Conservation (phyloP, 1,140 invertebrate genomes). For the Nephotettix cincticeps region DNA sequence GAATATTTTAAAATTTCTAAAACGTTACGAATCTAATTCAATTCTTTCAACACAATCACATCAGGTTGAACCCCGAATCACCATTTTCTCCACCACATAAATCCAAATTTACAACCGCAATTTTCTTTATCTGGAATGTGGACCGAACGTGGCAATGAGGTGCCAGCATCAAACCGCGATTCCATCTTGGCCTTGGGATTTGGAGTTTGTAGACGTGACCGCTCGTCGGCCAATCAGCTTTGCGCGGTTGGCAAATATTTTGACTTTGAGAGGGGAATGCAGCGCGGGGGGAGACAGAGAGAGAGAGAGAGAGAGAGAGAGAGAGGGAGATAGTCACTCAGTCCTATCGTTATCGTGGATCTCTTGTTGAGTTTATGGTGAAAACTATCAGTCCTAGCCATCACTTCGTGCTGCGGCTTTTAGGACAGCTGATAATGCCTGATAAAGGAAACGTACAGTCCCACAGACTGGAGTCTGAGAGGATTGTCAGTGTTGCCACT, state of each 20-base stretch:
- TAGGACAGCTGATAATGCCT: slow-evolving; percentile 24
- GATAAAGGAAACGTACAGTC: not conserved
- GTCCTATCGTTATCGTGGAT: slow-evolving; percentile 29
- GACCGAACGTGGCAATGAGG: too few species aligned
- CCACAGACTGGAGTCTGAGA: too few species aligned
- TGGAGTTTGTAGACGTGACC: not conserved
- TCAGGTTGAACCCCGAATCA: too few species aligned
- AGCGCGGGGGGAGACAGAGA: not conserved
- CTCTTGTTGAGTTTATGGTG: slow-evolving; percentile 28
- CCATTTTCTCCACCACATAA: too few species aligned
- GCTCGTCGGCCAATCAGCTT: not conserved
- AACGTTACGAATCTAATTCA: too few species aligned
- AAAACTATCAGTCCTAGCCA: slow-evolving; percentile 20
- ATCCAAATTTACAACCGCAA: too few species aligned
- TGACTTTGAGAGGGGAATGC: not conserved
- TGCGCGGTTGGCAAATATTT: slow-evolving; percentile 24
- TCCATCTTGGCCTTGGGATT: too few species aligned
- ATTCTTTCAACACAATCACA: too few species aligned
- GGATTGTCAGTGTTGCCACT: too few species aligned
- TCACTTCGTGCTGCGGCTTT: slow-evolving; percentile 27
- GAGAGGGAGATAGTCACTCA: not conserved
- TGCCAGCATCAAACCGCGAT: too few species aligned
- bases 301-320: not conserved
- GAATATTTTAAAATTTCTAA: too few species aligned
- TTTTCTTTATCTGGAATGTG: too few species aligned